Conservation (phyloP, 2,113 vertebrate species). For the Seriola rivoliana region DNA sequence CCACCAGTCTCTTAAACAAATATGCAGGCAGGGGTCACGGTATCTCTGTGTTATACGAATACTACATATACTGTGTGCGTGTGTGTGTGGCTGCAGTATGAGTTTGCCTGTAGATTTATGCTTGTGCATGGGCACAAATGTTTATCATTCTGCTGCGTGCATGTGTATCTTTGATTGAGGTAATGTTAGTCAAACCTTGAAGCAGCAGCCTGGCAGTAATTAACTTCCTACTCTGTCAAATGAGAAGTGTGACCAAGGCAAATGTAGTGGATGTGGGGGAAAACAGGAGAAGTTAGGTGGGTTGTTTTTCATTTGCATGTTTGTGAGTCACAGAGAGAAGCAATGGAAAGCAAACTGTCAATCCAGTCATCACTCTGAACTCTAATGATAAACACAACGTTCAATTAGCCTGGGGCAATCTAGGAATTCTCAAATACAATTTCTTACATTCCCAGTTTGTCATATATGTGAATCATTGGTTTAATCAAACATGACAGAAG, state of each 20-base stretch:
- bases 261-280: background rate
- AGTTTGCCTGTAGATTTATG: constrained; percentile 7
- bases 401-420: background rate
- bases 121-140: background rate
- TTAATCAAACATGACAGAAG: too few species aligned
- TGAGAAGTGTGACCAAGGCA: constrained; percentile 10
- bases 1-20: constrained; percentile 76
- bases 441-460: background rate
- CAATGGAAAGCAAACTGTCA: background rate
- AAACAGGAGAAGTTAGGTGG: constrained; percentile 7
- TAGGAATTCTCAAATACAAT: background rate
- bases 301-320: background rate
- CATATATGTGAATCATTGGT: background rate
- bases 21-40: constrained; percentile 49
- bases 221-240: constrained; percentile 19
- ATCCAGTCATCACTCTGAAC: background rate
- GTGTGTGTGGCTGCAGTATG: background rate
- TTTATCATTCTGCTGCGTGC: constrained; percentile 9
- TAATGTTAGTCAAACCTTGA: constrained; percentile 10
- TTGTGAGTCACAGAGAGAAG: background rate
- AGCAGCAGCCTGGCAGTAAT: constrained; percentile 22
- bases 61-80: background rate
- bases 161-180: constrained; percentile 7
- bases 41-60: constrained; percentile 2
- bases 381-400: background rate